A percentile compares a stretch with the other conserved stretches of the same genome.
These are phyloP conservation scores for Sciurus niger DNA, from an alignment of 2,113 vertebrate species.

Conservation along the genomic window DNA sequence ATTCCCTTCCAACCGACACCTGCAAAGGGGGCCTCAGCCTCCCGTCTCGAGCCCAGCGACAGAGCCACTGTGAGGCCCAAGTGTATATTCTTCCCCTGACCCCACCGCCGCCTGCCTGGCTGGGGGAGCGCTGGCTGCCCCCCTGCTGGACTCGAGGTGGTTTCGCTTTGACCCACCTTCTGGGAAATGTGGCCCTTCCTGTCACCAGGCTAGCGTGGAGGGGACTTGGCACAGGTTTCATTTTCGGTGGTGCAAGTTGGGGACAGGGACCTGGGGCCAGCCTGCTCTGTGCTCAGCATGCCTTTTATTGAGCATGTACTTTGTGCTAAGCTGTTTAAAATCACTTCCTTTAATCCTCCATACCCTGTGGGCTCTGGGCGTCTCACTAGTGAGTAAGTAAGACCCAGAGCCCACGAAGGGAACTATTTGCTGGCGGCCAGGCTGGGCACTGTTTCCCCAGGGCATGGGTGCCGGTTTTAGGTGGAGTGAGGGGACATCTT, in stretches of 20 bases:
- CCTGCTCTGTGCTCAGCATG: fast-evolving
- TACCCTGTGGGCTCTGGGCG: not conserved
- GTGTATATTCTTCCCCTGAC: fast-evolving
- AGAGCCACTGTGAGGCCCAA: not conserved
- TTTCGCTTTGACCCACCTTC: conserved; percentile 67
- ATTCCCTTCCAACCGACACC: not conserved
- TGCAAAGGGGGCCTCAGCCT: not conserved
- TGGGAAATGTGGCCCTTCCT: conserved; percentile 54
- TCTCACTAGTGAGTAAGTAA: not conserved
- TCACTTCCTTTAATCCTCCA: not conserved
- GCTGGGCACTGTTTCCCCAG: not conserved
- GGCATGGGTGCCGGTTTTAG: not conserved
- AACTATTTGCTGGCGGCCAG: not conserved
- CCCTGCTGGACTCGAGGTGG: not conserved
- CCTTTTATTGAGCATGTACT: fast-evolving
- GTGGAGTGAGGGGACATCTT: not conserved
- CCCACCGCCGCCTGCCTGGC: not conserved
- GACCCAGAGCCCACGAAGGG: not conserved
- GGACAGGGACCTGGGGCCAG: not conserved
- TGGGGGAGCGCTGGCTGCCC: not conserved
- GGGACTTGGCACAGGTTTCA: conserved; percentile 35
- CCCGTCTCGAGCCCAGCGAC: not conserved
- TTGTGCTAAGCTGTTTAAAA: not conserved
- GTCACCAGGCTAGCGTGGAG: not conserved
- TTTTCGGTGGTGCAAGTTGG: conserved; percentile 21